Evolutionary conservation across 2,888 invertebrate species (phyloP).

Genomic region (Arctia plantaginis): DNA sequence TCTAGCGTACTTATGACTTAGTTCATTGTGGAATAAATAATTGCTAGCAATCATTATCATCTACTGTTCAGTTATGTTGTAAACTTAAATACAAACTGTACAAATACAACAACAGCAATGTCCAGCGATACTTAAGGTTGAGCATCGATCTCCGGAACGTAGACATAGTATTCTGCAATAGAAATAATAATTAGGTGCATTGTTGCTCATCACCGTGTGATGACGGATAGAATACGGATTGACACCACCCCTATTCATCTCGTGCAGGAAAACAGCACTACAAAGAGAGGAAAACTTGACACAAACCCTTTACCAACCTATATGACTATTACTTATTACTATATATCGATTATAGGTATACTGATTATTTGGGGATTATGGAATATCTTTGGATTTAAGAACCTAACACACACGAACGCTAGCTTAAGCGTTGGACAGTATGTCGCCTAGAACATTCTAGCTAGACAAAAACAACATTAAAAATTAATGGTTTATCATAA

Average conservation of each 20-base stretch:
- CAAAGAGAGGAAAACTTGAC: too few species aligned
- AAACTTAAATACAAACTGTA: constrained; percentile 69
- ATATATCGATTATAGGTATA: too few species aligned
- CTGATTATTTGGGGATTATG: background rate
- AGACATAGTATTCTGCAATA: constrained; percentile 72
- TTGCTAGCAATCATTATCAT: constrained; percentile 11
- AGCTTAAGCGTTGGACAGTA: too few species aligned
- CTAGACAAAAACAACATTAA: too few species aligned
- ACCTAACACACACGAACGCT: too few species aligned
- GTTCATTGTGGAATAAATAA: constrained; percentile 31
- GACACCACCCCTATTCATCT: too few species aligned
- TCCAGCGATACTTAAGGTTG: constrained; percentile 72
- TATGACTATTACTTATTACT: too few species aligned
- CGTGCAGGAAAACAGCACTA: too few species aligned
- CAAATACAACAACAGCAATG: constrained; percentile 71
- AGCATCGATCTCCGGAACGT: constrained; percentile 63
- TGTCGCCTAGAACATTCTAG: too few species aligned
- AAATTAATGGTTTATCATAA: too few species aligned
- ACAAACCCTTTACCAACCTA: too few species aligned
- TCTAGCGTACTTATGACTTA: constrained; percentile 32
- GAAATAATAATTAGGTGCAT: constrained; percentile 25
- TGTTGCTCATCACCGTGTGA: background rate
- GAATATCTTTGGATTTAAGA: background rate
- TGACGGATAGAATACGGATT: too few species aligned
- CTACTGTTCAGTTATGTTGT: background rate